phyloP scores from a whole-genome alignment of 2,888 invertebrate species.

The Bombyx huttoni region DNA sequence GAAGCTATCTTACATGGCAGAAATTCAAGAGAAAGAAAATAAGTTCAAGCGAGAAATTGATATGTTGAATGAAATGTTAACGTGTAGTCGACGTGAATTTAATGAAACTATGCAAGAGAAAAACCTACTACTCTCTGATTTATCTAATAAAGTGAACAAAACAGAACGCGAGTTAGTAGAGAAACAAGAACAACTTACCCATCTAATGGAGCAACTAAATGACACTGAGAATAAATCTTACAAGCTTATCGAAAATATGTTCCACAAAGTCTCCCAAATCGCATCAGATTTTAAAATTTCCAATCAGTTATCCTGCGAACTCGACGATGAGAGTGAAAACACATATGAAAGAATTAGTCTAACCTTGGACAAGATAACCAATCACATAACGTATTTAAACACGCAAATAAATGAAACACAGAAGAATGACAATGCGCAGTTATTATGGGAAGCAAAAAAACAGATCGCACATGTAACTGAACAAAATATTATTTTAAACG shows the following conservation, averaged over 20 bases:
- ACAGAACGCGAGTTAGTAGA: constrained; percentile 15
- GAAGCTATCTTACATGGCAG: constrained; percentile 7
- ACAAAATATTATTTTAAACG: constrained; percentile 20
- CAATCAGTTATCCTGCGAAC: constrained; percentile 10
- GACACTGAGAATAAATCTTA: constrained; percentile 14
- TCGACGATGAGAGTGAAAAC: constrained; percentile 9
- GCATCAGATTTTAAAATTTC: constrained; percentile 18
- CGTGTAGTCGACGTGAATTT: constrained; percentile 15
- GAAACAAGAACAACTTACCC: constrained; percentile 13
- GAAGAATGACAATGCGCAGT: constrained; percentile 11
- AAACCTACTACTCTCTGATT: constrained; percentile 10
- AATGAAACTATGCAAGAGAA: constrained; percentile 13
- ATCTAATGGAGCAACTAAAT: constrained; percentile 9
- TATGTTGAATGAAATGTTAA: constrained; percentile 11
- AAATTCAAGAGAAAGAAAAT: background rate
- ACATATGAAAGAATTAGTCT: constrained; percentile 22
- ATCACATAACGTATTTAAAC: constrained; percentile 17
- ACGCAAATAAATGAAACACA: constrained; percentile 13
- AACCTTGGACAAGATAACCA: constrained; percentile 28
- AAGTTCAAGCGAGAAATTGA: background rate
- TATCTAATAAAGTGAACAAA: constrained; percentile 10
- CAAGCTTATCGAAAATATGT: constrained; percentile 21
- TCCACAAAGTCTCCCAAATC: constrained; percentile 18
- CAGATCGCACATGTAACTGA: constrained; percentile 24
- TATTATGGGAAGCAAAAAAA: constrained; percentile 18